These are phyloP conservation scores for Campoletis raptor DNA, from an alignment of 2,888 invertebrate genomes.

Conservation along the genomic window DNA sequence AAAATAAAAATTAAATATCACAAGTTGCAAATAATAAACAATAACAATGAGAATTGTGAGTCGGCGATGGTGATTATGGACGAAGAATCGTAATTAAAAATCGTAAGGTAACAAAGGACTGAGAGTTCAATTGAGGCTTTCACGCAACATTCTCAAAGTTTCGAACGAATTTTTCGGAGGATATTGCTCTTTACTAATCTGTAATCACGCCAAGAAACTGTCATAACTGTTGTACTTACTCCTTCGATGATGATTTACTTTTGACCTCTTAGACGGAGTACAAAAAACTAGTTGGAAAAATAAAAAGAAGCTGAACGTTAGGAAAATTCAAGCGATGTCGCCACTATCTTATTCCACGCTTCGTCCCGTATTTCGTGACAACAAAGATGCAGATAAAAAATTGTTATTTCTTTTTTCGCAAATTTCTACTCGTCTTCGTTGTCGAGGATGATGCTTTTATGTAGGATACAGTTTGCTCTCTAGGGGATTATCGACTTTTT, in stretches of 20 bases:
- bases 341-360: slow-evolving; percentile 21
- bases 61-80: background rate
- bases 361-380: slow-evolving; percentile 13
- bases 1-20: background rate
- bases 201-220: slow-evolving; percentile 49
- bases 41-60: slow-evolving; percentile 39
- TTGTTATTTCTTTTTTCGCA: background rate
- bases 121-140: background rate
- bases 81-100: background rate
- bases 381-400: background rate
- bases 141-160: slow-evolving; percentile 1
- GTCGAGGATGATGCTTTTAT: background rate
- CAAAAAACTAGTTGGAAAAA: slow-evolving; percentile 22
- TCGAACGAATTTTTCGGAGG: background rate
- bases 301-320: background rate
- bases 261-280: slow-evolving; percentile 26
- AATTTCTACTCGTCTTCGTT: background rate
- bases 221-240: slow-evolving; percentile 48
- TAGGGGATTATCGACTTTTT: slow-evolving; percentile 30
- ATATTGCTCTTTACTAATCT: slow-evolving; percentile 43
- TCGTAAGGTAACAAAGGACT: background rate
- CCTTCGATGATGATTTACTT: slow-evolving; percentile 33
- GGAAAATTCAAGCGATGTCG: slow-evolving; percentile 38
- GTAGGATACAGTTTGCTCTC: background rate
- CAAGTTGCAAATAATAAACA: slow-evolving; percentile 34